Evolutionary conservation across 2,888 invertebrate genomes (phyloP).

Genomic region (Xylophagus ater): DNA sequence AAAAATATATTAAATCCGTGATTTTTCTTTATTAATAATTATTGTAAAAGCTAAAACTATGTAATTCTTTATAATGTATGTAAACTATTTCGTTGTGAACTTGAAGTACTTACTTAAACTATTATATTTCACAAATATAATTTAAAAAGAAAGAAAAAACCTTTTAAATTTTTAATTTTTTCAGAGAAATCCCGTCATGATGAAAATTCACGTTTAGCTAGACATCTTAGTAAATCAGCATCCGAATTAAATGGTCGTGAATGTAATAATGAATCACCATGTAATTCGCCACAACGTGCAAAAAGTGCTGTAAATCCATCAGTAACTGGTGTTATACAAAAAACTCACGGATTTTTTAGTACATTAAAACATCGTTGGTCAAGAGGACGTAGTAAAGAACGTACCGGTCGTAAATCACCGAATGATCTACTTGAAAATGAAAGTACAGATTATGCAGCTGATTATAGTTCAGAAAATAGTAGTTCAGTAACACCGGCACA

Average conservation of each 20-base stretch:
- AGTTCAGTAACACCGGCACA: conserved; percentile 55
- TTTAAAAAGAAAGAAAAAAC: too few species aligned
- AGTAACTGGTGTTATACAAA: conserved; percentile 61
- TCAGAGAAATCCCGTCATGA: conserved; percentile 15
- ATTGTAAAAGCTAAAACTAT: too few species aligned
- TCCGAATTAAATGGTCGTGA: conserved; percentile 63
- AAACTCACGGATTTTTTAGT: conserved; percentile 72
- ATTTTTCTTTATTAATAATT: too few species aligned
- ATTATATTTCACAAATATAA: too few species aligned
- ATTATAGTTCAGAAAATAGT: conserved; percentile 67
- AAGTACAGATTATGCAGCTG: conserved; percentile 64
- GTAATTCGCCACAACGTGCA: conserved; percentile 43
- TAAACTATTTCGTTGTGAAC: too few species aligned
- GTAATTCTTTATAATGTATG: too few species aligned
- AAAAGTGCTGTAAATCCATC: conserved; percentile 45
- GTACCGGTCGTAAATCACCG: conserved; percentile 46
- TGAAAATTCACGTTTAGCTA: conserved; percentile 35
- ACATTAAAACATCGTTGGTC: conserved; percentile 73
- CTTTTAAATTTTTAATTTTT: too few species aligned
- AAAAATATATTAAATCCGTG: too few species aligned
- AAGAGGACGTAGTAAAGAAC: conserved; percentile 60
- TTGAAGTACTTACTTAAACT: too few species aligned
- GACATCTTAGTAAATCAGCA: conserved; percentile 70
- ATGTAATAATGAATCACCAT: conserved; percentile 40
- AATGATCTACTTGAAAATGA: conserved; percentile 48